These are phyloP conservation scores for Aspidiotus destructor DNA, from an alignment of 2,888 invertebrate species.

Conservation along the genomic window DNA sequence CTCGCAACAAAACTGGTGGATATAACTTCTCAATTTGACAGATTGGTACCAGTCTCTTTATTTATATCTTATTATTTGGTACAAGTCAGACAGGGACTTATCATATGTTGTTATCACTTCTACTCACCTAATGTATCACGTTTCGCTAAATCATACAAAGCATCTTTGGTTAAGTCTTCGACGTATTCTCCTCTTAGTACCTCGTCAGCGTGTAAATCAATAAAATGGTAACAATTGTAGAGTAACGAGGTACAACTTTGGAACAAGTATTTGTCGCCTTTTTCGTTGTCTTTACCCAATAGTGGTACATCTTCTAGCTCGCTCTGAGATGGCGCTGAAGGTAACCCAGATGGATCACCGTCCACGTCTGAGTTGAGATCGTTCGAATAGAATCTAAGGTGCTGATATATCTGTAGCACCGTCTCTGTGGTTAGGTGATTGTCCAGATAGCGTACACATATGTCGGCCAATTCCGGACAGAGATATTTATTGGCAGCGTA, in stretches of 20 bases:
- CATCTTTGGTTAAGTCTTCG: constrained; percentile 48
- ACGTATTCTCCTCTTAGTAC: constrained; percentile 50
- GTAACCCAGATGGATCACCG: constrained; percentile 3
- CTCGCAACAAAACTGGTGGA: too few relatives aligned
- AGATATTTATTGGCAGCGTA: constrained; percentile 65
- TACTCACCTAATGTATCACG: constrained; percentile 52
- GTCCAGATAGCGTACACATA: constrained; percentile 58
- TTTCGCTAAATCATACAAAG: constrained; percentile 54
- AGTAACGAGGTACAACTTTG: constrained; percentile 52
- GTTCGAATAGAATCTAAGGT: constrained; percentile 39
- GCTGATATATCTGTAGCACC: constrained; percentile 55
- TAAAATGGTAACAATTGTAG: constrained; percentile 55
- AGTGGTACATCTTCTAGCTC: constrained; percentile 12
- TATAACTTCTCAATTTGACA: too few relatives aligned
- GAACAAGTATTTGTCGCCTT: constrained; percentile 35
- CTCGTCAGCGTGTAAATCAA: constrained; percentile 50
- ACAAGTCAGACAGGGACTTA: too few relatives aligned
- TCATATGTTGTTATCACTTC: too few relatives aligned
- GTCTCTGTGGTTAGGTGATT: constrained; percentile 54
- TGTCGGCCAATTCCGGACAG: constrained; percentile 57
- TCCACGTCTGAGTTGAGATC: constrained; percentile 35
- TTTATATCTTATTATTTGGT: too few relatives aligned
- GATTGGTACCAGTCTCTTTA: too few relatives aligned
- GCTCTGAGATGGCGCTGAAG: constrained; percentile 26
- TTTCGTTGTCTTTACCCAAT: constrained; percentile 34